Conservation (phyloP, 2,888 invertebrate species). For the Drosophila basisetae region DNA sequence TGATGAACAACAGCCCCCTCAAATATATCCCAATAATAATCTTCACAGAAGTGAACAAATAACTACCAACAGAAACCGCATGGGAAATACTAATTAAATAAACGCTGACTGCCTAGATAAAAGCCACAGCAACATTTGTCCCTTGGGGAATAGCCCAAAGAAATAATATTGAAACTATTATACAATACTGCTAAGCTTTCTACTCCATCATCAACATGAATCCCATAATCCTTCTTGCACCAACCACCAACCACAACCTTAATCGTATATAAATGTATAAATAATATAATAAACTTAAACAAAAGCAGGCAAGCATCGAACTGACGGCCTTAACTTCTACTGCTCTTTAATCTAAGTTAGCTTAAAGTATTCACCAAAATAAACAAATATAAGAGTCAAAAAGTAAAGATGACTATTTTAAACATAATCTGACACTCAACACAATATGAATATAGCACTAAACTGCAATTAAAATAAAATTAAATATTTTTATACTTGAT, state of each 20-base stretch:
- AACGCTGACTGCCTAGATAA: too few species aligned
- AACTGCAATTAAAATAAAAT: background rate
- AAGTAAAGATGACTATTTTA: background rate
- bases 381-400: background rate
- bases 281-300: background rate
- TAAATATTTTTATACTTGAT: background rate
- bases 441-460: background rate
- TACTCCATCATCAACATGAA: background rate
- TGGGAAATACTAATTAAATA: background rate
- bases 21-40: background rate
- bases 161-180: background rate
- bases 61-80: background rate
- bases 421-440: background rate
- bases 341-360: background rate
- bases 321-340: background rate
- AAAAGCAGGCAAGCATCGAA: too few species aligned
- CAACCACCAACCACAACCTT: background rate
- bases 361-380: background rate
- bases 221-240: background rate
- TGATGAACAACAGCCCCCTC: background rate
- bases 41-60: background rate
- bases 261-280: background rate
- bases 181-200: background rate
- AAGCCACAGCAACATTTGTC: background rate
- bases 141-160: background rate